Percentiles rank a stretch among this genome's conserved stretches.
phyloP scores from a whole-genome alignment of 1,140 invertebrate species.

The Drosophila grimshawi region DNA sequence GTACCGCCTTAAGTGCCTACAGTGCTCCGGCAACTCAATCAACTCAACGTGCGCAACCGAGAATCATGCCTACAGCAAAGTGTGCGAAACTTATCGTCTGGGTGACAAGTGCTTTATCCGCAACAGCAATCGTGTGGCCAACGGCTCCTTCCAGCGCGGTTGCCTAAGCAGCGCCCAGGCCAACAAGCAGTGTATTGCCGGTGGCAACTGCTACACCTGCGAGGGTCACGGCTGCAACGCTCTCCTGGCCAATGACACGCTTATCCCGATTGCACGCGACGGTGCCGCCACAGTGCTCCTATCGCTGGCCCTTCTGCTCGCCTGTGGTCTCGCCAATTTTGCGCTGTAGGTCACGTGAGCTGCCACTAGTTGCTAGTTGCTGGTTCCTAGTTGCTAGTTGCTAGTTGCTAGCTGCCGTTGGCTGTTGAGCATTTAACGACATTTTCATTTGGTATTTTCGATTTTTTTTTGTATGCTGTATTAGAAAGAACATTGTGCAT shows the following conservation, averaged over 20 bases:
- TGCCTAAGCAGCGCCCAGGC: slow-evolving; percentile 65
- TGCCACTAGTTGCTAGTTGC: too few species aligned
- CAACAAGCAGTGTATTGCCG: slow-evolving; percentile 71
- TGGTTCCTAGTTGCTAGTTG: too few species aligned
- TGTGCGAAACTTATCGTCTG: slow-evolving; percentile 70
- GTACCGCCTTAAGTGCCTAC: slow-evolving; percentile 65
- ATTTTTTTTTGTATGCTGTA: slow-evolving; percentile 5
- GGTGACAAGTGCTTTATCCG: slow-evolving; percentile 80
- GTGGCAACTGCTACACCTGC: slow-evolving; percentile 67
- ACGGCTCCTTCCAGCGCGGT: slow-evolving; percentile 74
- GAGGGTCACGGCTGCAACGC: slow-evolving; percentile 75
- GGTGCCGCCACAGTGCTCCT: slow-evolving; percentile 34
- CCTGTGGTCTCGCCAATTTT: slow-evolving; percentile 32
- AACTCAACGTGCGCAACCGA: slow-evolving; percentile 62
- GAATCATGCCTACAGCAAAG: slow-evolving; percentile 41
- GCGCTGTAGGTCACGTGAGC: slow-evolving; percentile 23
- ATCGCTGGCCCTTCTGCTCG: slow-evolving; percentile 49
- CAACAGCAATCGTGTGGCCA: slow-evolving; percentile 54
- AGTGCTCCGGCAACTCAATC: slow-evolving; percentile 67
- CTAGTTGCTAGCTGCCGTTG: background rate
- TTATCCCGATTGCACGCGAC: slow-evolving; percentile 75
- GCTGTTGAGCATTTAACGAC: slow-evolving; percentile 4
- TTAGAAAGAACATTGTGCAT: background rate
- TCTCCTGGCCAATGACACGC: slow-evolving; percentile 46
- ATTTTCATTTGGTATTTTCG: slow-evolving; percentile 16